Base-by-base conservation (phyloP, 2,797 vertebrate species). In the Erithacus rubecula region DNA sequence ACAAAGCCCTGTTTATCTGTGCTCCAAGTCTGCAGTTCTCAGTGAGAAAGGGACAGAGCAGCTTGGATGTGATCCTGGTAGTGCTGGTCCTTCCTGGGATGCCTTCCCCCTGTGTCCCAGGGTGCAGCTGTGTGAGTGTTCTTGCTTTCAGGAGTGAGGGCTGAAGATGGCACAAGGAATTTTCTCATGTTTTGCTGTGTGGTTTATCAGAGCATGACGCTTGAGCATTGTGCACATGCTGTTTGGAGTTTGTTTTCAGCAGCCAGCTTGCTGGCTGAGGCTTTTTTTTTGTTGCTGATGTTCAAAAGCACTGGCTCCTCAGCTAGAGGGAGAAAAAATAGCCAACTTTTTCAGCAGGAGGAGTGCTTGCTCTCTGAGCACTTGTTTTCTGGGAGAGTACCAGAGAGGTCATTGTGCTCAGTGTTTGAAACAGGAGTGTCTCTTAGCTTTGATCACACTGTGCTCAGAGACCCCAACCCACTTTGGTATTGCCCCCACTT, bases 121-220 rank as follows among this genome's bases (percentile, higher is more conserved):
- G 34, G 34, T 10, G 5, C 10, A 37, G 65, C 69, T 56, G 32
- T 2, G 0, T 19, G 37, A 71, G 43, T 0, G 0, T 3, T 41
- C 70, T 30, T 24, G 16, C 58, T 78, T 41, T 56, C 34, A 3
- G 34, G 37, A 78, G 39, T 29, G 17, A 15, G 20, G 41, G 10
- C 16, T 0, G 17, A 67, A 27, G 27, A 11, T 62, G 15, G 78
- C 21, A 29, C 0, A 1, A 34, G 56, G 26, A 21, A 7, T 69
- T 67, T 37, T 53, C 64, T 74, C 65, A 3, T 0, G 0, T 89
- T 82, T 85, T 67, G 18, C 68, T 4, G 1, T 6, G 7, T 9
- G 4, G n/a, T 88, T 85, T 95, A 34, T 69, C 30, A 10, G 77
- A 56, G 51, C 1, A 0, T 37, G 65, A 76, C 15, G 6, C 51